Conservation (phyloP, 2,888 invertebrate species). For the Nephrotoma flavescens region DNA sequence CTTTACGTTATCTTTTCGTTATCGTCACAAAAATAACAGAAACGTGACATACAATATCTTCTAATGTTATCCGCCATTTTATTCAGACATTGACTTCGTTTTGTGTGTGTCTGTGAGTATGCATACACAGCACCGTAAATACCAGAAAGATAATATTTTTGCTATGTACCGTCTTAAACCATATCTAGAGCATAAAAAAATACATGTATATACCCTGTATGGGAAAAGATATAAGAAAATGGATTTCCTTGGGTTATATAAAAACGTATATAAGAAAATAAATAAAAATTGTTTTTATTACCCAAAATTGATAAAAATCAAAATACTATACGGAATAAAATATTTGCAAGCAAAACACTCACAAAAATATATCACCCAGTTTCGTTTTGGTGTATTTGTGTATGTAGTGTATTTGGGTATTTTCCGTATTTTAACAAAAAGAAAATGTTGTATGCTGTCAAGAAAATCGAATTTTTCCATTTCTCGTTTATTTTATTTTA, state of each 20-base stretch:
- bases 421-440: background rate
- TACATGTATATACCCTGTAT: background rate
- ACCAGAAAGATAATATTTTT: background rate
- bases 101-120: background rate
- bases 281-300: background rate
- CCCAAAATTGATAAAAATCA: background rate
- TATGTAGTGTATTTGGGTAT: background rate
- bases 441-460: background rate
- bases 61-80: background rate
- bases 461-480: background rate
- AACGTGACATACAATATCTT: background rate
- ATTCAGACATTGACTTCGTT: background rate
- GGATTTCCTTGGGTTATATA: background rate
- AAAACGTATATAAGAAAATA: background rate
- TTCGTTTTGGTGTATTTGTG: background rate
- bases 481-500: background rate
- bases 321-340: background rate
- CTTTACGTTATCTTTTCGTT: background rate
- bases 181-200: background rate
- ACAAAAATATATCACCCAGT: background rate
- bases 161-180: background rate
- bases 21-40: background rate
- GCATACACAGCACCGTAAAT: too few relatives aligned
- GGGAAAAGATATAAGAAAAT: background rate
- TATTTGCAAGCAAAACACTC: background rate